These are phyloP conservation scores for Acanthaster planci DNA, from an alignment of 35 echinoderm and acorn worm species.

Conservation along the genomic window DNA sequence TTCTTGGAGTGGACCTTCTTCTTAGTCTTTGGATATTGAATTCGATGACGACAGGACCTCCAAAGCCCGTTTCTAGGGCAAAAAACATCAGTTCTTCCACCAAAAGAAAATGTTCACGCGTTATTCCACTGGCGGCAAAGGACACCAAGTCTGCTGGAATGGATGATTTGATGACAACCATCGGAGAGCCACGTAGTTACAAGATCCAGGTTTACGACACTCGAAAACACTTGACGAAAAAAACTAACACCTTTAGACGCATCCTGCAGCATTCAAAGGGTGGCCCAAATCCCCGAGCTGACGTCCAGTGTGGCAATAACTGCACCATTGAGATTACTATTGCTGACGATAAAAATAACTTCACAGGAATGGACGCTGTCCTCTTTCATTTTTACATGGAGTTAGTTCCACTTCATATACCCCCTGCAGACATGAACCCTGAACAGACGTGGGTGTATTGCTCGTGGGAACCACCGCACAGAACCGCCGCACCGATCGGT, in stretches of 20 bases:
- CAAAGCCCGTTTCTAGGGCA: too few species aligned
- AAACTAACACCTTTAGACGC: not conserved
- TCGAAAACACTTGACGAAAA: not conserved
- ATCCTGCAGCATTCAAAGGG: not conserved
- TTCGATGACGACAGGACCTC: too few species aligned
- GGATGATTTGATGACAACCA: too few species aligned
- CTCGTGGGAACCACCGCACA: too few species aligned
- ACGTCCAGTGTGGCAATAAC: constrained; percentile 3
- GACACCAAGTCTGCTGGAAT: too few species aligned
- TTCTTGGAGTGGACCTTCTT: too few species aligned
- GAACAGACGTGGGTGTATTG: constrained; percentile 6
- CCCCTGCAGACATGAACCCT: not conserved
- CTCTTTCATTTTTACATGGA: not conserved
- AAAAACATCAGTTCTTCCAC: too few species aligned
- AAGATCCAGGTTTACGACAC: constrained; percentile 1
- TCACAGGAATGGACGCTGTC: not conserved
- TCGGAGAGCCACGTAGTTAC: not conserved
- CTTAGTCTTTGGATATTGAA: too few species aligned
- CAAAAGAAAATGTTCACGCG: too few species aligned
- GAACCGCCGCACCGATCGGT: too few species aligned
- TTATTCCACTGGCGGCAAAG: too few species aligned
- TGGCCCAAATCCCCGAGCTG: not conserved
- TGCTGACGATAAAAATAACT: not conserved
- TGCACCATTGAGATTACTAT: not conserved
- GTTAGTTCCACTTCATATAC: not conserved